Evolutionary conservation across 2,888 invertebrate species (phyloP).

Genomic region (Pandemis corylana): DNA sequence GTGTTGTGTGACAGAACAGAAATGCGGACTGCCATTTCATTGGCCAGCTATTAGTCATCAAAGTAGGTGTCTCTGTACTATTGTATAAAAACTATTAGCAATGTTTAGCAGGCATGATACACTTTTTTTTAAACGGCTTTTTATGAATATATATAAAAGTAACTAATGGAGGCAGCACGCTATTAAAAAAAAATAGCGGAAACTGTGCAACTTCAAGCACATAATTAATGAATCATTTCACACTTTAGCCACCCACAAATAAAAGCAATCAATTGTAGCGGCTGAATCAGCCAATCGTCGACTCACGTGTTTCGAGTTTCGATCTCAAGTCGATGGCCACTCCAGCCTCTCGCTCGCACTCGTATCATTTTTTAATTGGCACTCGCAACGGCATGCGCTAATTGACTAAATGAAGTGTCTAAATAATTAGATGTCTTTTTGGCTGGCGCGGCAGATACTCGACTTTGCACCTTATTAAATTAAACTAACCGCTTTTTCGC

Average conservation of each 20-base stretch:
- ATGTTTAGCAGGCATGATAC: too few relatives aligned
- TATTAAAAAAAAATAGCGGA: neutral
- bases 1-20: neutral
- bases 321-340: conserved; percentile 67
- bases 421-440: conserved; percentile 81
- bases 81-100: too few relatives aligned
- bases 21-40: too few relatives aligned
- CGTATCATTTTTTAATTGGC: conserved; percentile 82
- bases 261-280: conserved; percentile 1
- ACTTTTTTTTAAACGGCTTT: too few relatives aligned
- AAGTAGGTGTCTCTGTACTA: too few relatives aligned
- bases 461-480: conserved; percentile 49
- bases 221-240: conserved; percentile 29
- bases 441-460: conserved; percentile 56
- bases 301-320: conserved; percentile 64
- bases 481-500: conserved; percentile 20
- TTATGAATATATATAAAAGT: too few relatives aligned
- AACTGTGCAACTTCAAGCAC: neutral
- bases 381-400: conserved; percentile 76
- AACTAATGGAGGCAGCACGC: neutral
- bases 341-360: conserved; percentile 69
- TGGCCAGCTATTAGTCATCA: too few relatives aligned
- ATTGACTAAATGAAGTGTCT: conserved; percentile 82
- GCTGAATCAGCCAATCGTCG: conserved; percentile 49
- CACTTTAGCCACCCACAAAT: conserved; percentile 18